Base-by-base conservation (phyloP, 2,797 vertebrate species). In the Gallinago stenura region DNA sequence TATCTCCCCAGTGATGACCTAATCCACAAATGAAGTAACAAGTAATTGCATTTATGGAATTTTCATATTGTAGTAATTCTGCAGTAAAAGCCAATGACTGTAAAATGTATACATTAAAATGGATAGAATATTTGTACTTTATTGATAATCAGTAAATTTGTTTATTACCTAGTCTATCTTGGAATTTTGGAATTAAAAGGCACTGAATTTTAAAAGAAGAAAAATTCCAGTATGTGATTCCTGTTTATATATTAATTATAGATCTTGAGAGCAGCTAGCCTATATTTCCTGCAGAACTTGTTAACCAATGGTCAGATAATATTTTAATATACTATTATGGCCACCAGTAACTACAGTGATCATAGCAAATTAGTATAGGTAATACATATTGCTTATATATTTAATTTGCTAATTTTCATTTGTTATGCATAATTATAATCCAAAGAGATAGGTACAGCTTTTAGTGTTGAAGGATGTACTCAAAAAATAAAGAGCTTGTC, bases 291-390 rank as follows among this genome's bases (percentile, higher is more conserved):
- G n/a, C 65, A 86, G 61, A 95, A 94, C 19, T 70, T 91, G 30
- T 35, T 94, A 89, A 58, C 46, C 51, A 83, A 85, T 62, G 83
- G 72, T 82, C 87, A 89, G 30, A 31, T 96, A 92, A 89, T 95
- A 90, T 93, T 96, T 83, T 94, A 81, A 90, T 89, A 96, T 94
- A 92, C 60, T 95, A 72, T 91, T 89, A 92, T 73, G 19, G 41
- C 26, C 83, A 90, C 53, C 20, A 85, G 28, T 83, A 95, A 87
- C 87, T 96, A 79, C 70, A 95, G 58, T 83, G 68, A 90, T 92
- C 35, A 69, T 89, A 93, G 86, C 50, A 93, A 91, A 66, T 94
- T 95, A 82, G 37, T 82, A 21, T 43, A 89, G 61, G n/a, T 78
- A 56, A 82, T 86, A 70, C 15, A 16, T 93, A 92, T 83, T 95